Evolutionary conservation across 2,113 vertebrate species (phyloP).

Genomic region (Xenus cinereus): DNA sequence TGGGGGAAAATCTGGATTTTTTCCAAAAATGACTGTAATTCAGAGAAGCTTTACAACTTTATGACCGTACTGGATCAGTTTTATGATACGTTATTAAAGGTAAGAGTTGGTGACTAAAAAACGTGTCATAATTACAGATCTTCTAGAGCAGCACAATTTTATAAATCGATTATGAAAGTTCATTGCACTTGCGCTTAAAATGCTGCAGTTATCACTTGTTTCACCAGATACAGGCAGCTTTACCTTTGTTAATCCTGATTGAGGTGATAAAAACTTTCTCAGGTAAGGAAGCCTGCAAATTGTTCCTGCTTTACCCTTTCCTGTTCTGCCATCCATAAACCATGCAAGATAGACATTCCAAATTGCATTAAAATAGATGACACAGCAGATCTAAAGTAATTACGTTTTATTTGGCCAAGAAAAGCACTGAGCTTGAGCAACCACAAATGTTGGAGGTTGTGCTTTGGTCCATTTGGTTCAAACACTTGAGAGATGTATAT

Average conservation of each 20-base stretch:
- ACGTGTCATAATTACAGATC: rapidly evolving
- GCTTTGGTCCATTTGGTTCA: background rate
- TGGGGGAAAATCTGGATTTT: background rate
- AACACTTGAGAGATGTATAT: background rate
- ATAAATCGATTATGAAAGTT: background rate
- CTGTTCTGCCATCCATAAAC: background rate
- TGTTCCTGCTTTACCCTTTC: background rate
- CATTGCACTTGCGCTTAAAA: background rate
- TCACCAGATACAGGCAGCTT: background rate
- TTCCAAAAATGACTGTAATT: background rate
- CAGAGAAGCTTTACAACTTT: background rate
- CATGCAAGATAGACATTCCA: background rate
- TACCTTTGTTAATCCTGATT: background rate
- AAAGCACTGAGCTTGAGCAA: background rate
- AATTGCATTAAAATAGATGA: background rate
- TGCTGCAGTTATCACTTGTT: background rate
- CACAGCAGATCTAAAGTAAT: background rate
- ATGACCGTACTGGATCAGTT: background rate
- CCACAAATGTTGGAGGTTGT: background rate
- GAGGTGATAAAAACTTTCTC: background rate
- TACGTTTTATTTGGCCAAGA: background rate
- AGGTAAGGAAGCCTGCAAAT: background rate
- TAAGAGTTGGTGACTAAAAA: background rate
- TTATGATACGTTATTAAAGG: background rate
- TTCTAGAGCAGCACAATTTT: rapidly evolving